Evolutionary conservation across 2,888 invertebrate genomes (phyloP).

Genomic region (Venustoraphidia nigricollis): DNA sequence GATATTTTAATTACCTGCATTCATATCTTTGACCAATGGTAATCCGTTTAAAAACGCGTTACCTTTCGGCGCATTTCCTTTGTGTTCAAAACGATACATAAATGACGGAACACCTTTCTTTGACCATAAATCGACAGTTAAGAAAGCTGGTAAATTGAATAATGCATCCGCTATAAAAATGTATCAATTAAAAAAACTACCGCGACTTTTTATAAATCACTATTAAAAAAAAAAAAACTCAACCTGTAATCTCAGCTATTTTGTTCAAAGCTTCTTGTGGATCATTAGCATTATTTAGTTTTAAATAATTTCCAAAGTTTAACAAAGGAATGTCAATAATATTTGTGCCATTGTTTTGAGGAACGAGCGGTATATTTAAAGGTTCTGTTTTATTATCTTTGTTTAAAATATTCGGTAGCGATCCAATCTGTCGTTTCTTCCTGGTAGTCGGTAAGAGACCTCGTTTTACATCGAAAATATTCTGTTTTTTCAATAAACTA

Average conservation of each 20-base stretch:
- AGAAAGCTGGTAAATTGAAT: conserved; percentile 61
- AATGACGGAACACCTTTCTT: conserved; percentile 43
- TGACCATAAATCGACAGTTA: conserved; percentile 54
- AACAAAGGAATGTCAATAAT: no score
- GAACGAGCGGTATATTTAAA: no score
- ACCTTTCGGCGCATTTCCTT: conserved; percentile 44
- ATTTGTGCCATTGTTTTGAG: no score
- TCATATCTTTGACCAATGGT: conserved; percentile 38
- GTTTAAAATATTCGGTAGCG: no score
- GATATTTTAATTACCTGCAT: conserved; percentile 12
- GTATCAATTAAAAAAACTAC: conserved; percentile 1
- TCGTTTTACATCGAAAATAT: no score
- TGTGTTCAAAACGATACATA: conserved; percentile 62
- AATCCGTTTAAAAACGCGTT: conserved; percentile 48
- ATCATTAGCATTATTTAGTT: conserved; percentile 18
- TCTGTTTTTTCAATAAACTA: no score
- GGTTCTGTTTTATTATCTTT: no score
- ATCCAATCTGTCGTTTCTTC: no score
- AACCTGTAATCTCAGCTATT: conserved; percentile 43
- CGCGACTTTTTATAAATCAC: neutral
- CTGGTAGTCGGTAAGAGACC: no score
- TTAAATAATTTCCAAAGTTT: conserved; percentile 22
- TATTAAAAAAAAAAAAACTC: conserved; percentile 6
- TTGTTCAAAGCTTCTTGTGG: conserved; percentile 32
- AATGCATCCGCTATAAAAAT: conserved; percentile 45